These are phyloP conservation scores for Zaprionus nigranus DNA, from an alignment of 1,140 invertebrate genomes.

Conservation along the genomic window DNA sequence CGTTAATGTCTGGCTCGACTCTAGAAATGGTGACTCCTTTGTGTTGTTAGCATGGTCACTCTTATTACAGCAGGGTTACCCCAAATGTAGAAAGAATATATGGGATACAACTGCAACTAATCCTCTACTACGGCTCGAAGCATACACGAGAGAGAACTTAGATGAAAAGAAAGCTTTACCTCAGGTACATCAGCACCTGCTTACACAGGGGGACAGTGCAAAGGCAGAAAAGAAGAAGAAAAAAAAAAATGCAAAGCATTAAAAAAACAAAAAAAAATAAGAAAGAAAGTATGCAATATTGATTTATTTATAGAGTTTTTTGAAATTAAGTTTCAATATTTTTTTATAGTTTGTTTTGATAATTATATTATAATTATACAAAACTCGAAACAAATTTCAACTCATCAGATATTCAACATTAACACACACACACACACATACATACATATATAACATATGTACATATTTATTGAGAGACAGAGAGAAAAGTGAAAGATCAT, in stretches of 20 bases:
- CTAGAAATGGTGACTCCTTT: background rate
- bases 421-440: background rate
- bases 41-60: too few species aligned
- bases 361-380: slow-evolving; percentile 15
- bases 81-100: background rate
- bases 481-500: background rate
- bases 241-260: slow-evolving; percentile 25
- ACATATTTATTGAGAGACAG: background rate
- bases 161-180: slow-evolving; percentile 9
- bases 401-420: slow-evolving; percentile 17
- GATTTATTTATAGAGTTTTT: slow-evolving; percentile 30
- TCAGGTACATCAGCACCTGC: slow-evolving; percentile 10
- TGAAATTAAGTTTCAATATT: slow-evolving; percentile 28
- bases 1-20: too few species aligned
- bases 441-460: background rate
- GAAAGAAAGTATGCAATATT: slow-evolving; percentile 31
- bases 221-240: background rate
- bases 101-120: background rate
- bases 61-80: background rate
- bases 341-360: slow-evolving; percentile 23
- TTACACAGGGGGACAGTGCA: slow-evolving; percentile 22
- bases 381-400: slow-evolving; percentile 3
- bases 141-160: background rate
- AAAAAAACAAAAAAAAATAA: slow-evolving; percentile 6
- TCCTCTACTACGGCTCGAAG: background rate